A percentile compares a stretch with the other conserved stretches of the same genome.
Conservation (phyloP, 2,797 vertebrate species). For the Xiphorhynchus erythropygius region DNA sequence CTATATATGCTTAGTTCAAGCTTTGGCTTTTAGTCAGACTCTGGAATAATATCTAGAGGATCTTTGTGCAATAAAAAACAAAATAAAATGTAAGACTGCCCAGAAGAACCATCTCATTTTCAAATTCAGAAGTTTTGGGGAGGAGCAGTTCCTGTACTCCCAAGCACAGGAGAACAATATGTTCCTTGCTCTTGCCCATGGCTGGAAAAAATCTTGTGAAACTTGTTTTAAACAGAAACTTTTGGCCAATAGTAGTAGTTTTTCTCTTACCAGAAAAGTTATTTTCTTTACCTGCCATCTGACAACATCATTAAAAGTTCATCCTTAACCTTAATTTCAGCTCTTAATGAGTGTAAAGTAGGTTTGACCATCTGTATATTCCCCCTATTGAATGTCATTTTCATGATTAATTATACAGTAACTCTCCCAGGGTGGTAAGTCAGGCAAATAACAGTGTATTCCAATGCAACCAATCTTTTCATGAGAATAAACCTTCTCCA, state of each 20-base stretch:
- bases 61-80: background rate
- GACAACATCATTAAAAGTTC: background rate
- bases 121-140: background rate
- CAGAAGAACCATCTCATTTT: background rate
- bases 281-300: background rate
- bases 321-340: background rate
- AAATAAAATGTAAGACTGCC: background rate
- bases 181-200: background rate
- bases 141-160: background rate
- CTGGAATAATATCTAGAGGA: background rate
- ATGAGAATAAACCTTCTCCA: background rate
- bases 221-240: background rate
- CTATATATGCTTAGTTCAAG: fast-evolving
- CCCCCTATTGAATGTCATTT: background rate
- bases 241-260: background rate
- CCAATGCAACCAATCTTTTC: background rate
- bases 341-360: background rate
- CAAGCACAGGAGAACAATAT: background rate
- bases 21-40: background rate
- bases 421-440: background rate
- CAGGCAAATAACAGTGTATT: background rate
- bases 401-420: background rate
- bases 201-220: background rate
- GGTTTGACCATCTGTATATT: background rate
- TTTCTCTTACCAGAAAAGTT: background rate